A percentile compares a stretch with the other conserved stretches of the same genome.
Evolutionary conservation across 2,797 vertebrate species (phyloP).

Genomic region (Champsocephalus esox): DNA sequence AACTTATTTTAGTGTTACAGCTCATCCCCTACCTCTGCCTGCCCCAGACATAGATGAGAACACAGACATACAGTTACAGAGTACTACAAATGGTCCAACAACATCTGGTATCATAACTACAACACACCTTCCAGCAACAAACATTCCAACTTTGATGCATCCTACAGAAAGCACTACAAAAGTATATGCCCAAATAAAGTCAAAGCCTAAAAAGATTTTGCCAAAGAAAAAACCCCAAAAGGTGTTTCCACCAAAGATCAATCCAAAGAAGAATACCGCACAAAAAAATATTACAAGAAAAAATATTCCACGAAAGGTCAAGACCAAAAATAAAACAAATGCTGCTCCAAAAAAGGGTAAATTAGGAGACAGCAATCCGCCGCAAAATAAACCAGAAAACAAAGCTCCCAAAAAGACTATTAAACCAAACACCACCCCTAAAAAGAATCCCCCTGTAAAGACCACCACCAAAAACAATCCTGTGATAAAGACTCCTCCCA

Average conservation of each 20-base stretch:
- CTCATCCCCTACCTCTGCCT: conserved; percentile 42
- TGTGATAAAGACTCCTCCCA: neutral
- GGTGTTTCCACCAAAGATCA: conserved; percentile 36
- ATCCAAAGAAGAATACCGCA: conserved; percentile 48
- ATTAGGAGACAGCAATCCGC: conserved; percentile 8
- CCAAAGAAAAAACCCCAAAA: conserved; percentile 55
- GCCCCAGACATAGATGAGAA: conserved; percentile 30
- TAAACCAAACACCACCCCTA: conserved; percentile 1
- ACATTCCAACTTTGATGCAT: conserved; percentile 21
- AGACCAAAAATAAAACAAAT: conserved; percentile 43
- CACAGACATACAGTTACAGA: conserved; percentile 32
- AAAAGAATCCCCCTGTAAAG: neutral
- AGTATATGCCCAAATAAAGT: conserved; percentile 14
- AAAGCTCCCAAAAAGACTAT: conserved; percentile 12
- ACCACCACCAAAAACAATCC: conserved; percentile 19
- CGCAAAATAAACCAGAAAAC: conserved; percentile 3
- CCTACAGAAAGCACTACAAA: conserved; percentile 26
- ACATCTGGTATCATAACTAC: conserved; percentile 19
- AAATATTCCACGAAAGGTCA: conserved; percentile 29
- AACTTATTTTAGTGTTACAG: conserved; percentile 31
- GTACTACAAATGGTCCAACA: conserved; percentile 33
- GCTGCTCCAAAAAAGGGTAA: conserved; percentile 32
- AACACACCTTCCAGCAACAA: conserved; percentile 9
- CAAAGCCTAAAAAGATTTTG: conserved; percentile 53
- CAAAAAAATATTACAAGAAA: conserved; percentile 48